Evolutionary conservation across 2,797 vertebrate genomes (phyloP), one percentile per base, ranked within the genome.

Genomic region (Sarcoramphus papa): DNA sequence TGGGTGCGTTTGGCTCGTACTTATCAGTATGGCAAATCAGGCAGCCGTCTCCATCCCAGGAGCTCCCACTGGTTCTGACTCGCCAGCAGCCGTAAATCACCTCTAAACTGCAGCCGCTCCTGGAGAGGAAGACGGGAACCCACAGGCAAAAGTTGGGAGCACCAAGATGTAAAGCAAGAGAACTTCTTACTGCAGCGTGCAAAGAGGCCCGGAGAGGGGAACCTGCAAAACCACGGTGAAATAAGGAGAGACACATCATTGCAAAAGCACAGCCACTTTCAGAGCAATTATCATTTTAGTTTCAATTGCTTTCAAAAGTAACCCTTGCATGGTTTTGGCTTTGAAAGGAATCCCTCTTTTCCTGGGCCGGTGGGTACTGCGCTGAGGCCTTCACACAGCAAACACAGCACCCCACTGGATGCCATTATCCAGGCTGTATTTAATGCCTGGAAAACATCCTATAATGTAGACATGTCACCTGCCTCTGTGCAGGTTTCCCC

Each of bases 121-220:
- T n/a, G 57, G 25, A 53, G 54, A 75, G 47, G 73, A 48, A 70
- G 76, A 47, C 3, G 10, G 54, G 76, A 90, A 43, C 63, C 67
- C 57, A 21, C 60, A 37, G 81, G 74, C 50, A 68, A 25, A 33
- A 51, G 31, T 0, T 67, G 45, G 81, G 51, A 72, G 40, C 53
- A 59, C n/a, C 51, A 28, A 40, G 48, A 60, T 3, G 4, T 14
- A 17, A 70, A 79, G 47, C 1, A 1, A 56, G 54, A 54, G 51
- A 31, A 13, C 9, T 48, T 37, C 65, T 43, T 16, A 5, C 8
- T 63, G 62, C 43, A 12, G 24, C 0, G 0, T 10, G 48, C 5
- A 3, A 15, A 43, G 74, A 47, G 70, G 57, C 37, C 25, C 21
- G 1, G 51, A 17, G 54, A 81, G 28, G 31, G 27, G 53, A 43